Evolutionary conservation across 2,113 vertebrate genomes (phyloP).

Genomic region (rabbit (Oryctolagus cuniculus)): DNA sequence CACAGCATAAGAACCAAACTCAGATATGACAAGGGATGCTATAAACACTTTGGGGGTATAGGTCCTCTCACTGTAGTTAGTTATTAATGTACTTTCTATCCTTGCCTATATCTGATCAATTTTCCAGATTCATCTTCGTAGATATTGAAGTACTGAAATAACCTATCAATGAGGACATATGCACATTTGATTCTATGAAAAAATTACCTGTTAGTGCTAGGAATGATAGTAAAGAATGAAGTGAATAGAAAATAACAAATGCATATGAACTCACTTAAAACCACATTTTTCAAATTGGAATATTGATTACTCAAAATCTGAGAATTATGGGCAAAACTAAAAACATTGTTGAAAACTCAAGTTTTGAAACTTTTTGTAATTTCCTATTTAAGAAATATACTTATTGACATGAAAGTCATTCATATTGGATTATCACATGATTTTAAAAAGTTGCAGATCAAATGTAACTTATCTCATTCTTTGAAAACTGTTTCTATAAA

Average conservation of each 20-base stretch:
- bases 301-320: not conserved
- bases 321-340: not conserved
- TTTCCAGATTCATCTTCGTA: too few species aligned
- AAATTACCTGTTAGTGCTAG: too few species aligned
- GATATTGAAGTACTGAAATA: too few species aligned
- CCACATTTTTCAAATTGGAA: not conserved
- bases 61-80: too few species aligned
- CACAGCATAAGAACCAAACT: not conserved
- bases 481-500: not conserved
- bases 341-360: not conserved
- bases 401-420: not conserved
- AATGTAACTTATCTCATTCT: not conserved
- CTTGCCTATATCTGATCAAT: too few species aligned
- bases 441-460: not conserved
- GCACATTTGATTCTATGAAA: too few species aligned
- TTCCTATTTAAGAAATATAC: not conserved
- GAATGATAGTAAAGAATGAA: too few species aligned
- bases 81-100: too few species aligned
- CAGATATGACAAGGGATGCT: not conserved
- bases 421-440: not conserved
- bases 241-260: too few species aligned
- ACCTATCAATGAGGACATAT: too few species aligned
- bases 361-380: not conserved
- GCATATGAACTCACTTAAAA: too few species aligned
- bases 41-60: too few species aligned